phyloP scores from a whole-genome alignment of 2,888 invertebrate genomes.

The Agriopis aurantiaria region DNA sequence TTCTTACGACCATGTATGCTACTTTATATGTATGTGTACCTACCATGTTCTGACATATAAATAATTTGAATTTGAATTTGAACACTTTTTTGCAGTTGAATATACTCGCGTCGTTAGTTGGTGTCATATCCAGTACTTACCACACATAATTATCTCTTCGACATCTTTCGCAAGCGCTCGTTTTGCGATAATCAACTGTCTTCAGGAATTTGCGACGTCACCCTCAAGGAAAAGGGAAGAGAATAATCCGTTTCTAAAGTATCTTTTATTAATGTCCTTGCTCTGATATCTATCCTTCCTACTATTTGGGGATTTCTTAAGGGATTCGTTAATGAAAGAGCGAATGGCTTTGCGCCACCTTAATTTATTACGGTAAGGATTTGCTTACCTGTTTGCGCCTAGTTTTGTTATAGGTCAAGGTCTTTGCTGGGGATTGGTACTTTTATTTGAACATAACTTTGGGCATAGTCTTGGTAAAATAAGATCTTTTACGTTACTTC shows the following conservation, averaged over 20 bases:
- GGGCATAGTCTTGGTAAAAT: not conserved
- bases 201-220: slow-evolving; percentile 67
- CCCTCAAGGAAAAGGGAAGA: slow-evolving; percentile 51
- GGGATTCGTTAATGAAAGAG: slow-evolving; percentile 42
- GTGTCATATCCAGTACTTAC: slow-evolving; percentile 28
- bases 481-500: not conserved
- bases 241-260: slow-evolving; percentile 65
- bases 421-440: not conserved
- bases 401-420: slow-evolving; percentile 21
- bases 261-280: slow-evolving; percentile 60
- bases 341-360: slow-evolving; percentile 33
- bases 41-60: too few relatives aligned
- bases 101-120: too few relatives aligned
- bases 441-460: not conserved
- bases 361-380: slow-evolving; percentile 37
- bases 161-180: slow-evolving; percentile 51
- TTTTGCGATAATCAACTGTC: slow-evolving; percentile 74
- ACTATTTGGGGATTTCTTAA: slow-evolving; percentile 46
- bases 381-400: slow-evolving; percentile 29
- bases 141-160: slow-evolving; percentile 21
- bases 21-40: too few relatives aligned
- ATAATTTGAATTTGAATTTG: too few relatives aligned
- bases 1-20: too few relatives aligned
- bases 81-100: too few relatives aligned
- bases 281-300: slow-evolving; percentile 47